phyloP scores from a whole-genome alignment of 2,113 vertebrate species.

The Austrofundulus limnaeus region DNA sequence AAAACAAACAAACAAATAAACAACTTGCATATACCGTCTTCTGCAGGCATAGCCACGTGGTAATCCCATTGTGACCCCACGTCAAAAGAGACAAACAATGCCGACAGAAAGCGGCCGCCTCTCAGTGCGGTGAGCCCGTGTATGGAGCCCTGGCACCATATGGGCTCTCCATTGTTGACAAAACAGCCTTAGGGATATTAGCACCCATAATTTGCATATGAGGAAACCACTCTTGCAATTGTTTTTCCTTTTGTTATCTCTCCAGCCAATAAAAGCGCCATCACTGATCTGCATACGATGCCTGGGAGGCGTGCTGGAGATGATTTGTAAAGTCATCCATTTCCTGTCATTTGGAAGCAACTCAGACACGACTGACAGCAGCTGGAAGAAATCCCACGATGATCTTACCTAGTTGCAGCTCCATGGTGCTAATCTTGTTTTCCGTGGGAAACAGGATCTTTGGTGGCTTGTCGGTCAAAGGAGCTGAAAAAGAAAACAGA shows the following conservation, averaged over 20 bases:
- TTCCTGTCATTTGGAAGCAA: constrained; percentile 60
- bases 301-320: constrained; percentile 50
- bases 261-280: constrained; percentile 48
- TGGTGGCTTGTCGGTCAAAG: constrained; percentile 93
- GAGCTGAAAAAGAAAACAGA: constrained; percentile 82
- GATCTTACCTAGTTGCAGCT: constrained; percentile 91
- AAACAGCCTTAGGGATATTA: constrained; percentile 67
- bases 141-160: constrained; percentile 62
- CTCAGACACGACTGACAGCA: constrained; percentile 34
- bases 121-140: constrained; percentile 62
- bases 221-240: constrained; percentile 40
- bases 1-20: constrained; percentile 43
- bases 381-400: constrained; percentile 54
- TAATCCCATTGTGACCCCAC: constrained; percentile 54
- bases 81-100: constrained; percentile 73
- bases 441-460: constrained; percentile 92
- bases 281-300: constrained; percentile 47
- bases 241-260: constrained; percentile 24
- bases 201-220: constrained; percentile 54
- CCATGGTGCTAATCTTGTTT: constrained; percentile 90
- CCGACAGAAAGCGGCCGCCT: constrained; percentile 45
- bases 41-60: constrained; percentile 28
- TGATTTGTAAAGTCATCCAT: constrained; percentile 61
- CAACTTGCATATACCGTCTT: constrained; percentile 29
- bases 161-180: constrained; percentile 71